phyloP scores from a whole-genome alignment of 2,888 invertebrate genomes.

The Cheilosia scutellata region DNA sequence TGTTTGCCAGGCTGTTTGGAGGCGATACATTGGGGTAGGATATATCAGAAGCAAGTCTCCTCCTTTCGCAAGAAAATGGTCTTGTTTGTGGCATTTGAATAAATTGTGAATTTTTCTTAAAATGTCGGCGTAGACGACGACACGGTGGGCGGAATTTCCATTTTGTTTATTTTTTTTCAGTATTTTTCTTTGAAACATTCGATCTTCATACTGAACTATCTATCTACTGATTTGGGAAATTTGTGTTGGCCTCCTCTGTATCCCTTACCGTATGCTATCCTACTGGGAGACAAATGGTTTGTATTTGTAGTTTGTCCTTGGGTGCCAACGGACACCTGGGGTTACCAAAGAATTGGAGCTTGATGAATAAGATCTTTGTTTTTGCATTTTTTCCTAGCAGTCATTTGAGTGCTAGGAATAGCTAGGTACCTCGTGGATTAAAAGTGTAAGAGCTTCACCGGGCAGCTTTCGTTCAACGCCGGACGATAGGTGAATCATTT shows the following conservation, averaged over 20 bases:
- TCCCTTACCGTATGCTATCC: neutral
- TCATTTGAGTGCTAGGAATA: neutral
- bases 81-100: constrained; percentile 58
- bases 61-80: neutral
- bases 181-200: neutral
- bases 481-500: too few relatives aligned
- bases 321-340: constrained; percentile 33
- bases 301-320: constrained; percentile 50
- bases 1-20: constrained; percentile 9
- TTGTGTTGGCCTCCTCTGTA: constrained; percentile 29
- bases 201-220: constrained; percentile 9
- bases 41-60: neutral
- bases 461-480: too few relatives aligned
- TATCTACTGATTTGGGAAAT: constrained; percentile 52
- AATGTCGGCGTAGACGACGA: constrained; percentile 16
- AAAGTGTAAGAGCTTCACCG: too few relatives aligned
- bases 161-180: neutral
- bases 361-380: neutral
- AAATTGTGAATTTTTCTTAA: constrained; percentile 44
- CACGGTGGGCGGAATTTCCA: neutral
- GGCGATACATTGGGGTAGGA: constrained; percentile 4
- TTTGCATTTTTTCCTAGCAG: neutral
- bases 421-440: neutral
- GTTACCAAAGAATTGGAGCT: constrained; percentile 5
- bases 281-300: constrained; percentile 45